phyloP scores from a whole-genome alignment of 2,113 vertebrate genomes.

The Xiphophorus maculatus region DNA sequence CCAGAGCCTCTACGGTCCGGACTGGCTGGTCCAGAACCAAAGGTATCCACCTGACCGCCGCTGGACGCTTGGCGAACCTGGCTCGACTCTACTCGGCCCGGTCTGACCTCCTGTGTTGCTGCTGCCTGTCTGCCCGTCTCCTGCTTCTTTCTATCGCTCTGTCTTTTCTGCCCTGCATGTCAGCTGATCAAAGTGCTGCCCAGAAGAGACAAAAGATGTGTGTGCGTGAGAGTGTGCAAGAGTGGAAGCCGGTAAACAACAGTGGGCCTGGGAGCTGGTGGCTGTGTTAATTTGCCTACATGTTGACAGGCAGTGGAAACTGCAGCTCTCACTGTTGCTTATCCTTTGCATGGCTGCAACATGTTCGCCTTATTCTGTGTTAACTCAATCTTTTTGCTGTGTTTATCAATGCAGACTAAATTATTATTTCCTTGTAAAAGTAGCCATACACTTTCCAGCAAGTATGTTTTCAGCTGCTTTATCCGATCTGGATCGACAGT shows the following conservation, averaged over 20 bases:
- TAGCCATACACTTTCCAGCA: constrained; percentile 58
- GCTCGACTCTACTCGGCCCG: constrained; percentile 55
- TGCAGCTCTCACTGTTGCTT: constrained; percentile 66
- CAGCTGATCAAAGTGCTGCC: constrained; percentile 65
- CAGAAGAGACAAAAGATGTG: constrained; percentile 45
- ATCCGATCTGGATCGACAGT: constrained; percentile 42
- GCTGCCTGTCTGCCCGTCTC: constrained; percentile 69
- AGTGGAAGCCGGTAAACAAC: constrained; percentile 60
- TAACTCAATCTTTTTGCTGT: constrained; percentile 41
- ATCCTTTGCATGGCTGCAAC: constrained; percentile 76
- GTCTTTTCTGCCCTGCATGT: constrained; percentile 74
- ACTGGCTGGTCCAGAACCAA: constrained; percentile 88
- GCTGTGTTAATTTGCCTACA: constrained; percentile 30
- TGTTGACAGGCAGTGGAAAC: constrained; percentile 39
- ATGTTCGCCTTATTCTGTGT: constrained; percentile 60
- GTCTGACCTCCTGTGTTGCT: constrained; percentile 62
- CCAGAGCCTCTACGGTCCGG: constrained; percentile 84
- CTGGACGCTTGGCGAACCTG: constrained; percentile 60
- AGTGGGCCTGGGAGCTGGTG: constrained; percentile 55
- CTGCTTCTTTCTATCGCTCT: constrained; percentile 67
- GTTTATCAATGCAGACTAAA: constrained; percentile 44
- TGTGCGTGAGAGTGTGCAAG: constrained; percentile 34
- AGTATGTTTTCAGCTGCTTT: neutral
- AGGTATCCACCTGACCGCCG: constrained; percentile 87
- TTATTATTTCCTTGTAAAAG: constrained; percentile 64